Conservation (phyloP, 2,797 vertebrate genomes). For the Geotrypetes seraphini region DNA sequence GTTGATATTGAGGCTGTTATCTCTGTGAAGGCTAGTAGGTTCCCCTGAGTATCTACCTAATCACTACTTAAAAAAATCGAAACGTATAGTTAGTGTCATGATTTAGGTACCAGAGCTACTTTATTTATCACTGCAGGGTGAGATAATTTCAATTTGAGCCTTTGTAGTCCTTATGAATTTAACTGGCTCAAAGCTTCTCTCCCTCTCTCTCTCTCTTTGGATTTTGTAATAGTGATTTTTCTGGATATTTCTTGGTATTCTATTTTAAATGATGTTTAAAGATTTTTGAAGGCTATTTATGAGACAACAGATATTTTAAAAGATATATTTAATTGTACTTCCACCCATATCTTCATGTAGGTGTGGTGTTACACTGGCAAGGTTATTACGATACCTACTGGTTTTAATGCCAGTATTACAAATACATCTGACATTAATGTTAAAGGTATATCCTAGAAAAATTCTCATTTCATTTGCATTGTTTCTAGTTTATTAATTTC, state of each 20-base stretch:
- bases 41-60: constrained; percentile 76
- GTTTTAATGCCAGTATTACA: no score
- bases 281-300: constrained; percentile 11
- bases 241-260: constrained; percentile 32
- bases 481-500: no score
- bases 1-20: constrained; percentile 81
- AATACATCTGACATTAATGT: no score
- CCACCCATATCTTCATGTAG: constrained; percentile 33
- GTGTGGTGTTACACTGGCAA: no score
- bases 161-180: constrained; percentile 62
- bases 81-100: constrained; percentile 68
- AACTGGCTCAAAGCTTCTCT: constrained; percentile 53
- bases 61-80: constrained; percentile 80
- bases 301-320: constrained; percentile 16
- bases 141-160: constrained; percentile 72
- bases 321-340: constrained; percentile 22
- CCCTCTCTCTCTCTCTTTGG: constrained; percentile 8
- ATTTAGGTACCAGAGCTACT: constrained; percentile 65
- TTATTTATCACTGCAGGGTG: constrained; percentile 68
- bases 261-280: no score
- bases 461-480: no score
- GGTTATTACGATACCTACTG: no score
- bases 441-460: no score
- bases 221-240: constrained; percentile 39
- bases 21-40: constrained; percentile 64